Evolutionary conservation across 2,888 invertebrate species (phyloP).

Genomic region (Nipponacmea schrenckii): DNA sequence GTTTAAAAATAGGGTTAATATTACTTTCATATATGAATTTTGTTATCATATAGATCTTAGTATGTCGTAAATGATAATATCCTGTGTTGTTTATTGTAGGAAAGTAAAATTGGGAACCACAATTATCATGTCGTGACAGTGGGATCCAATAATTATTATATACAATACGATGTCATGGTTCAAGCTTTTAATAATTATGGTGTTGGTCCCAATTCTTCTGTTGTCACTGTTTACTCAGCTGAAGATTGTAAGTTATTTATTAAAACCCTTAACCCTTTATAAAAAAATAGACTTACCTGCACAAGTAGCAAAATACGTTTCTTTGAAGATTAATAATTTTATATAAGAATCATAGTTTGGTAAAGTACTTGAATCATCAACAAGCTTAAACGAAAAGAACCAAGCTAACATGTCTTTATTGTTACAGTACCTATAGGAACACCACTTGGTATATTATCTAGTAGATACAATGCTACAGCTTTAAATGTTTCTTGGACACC

Average conservation of each 20-base stretch:
- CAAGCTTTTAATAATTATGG: constrained; percentile 71
- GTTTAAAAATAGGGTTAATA: too few relatives aligned
- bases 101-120: not conserved
- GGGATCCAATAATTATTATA: constrained; percentile 62
- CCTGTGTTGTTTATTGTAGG: not conserved
- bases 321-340: too few relatives aligned
- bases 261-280: too few relatives aligned
- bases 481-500: constrained; percentile 90
- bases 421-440: constrained; percentile 73
- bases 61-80: too few relatives aligned
- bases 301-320: too few relatives aligned
- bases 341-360: too few relatives aligned
- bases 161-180: constrained; percentile 59
- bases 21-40: too few relatives aligned
- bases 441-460: constrained; percentile 83
- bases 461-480: constrained; percentile 89
- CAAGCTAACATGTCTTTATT: constrained; percentile 8
- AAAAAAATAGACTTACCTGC: too few relatives aligned
- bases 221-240: constrained; percentile 72
- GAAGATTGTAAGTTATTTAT: constrained; percentile 43
- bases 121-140: constrained; percentile 35
- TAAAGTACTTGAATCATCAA: too few relatives aligned
- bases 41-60: too few relatives aligned
- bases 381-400: too few relatives aligned
- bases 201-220: constrained; percentile 81